Percentiles rank a stretch among this genome's conserved stretches.
phyloP scores from a whole-genome alignment of 2,113 vertebrate species.

The Sigmodon hispidus region DNA sequence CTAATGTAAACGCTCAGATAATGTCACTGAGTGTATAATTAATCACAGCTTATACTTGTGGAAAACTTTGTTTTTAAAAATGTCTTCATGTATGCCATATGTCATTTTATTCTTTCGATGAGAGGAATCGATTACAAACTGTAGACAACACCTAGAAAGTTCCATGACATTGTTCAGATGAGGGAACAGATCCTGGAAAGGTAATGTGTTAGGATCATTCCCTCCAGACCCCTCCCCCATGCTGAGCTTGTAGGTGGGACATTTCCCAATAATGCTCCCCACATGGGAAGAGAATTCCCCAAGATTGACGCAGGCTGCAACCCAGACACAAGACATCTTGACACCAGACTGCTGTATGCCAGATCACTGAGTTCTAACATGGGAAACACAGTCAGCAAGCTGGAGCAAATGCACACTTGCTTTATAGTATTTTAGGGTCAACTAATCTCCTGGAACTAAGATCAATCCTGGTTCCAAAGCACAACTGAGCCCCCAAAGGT shows the following conservation, averaged over 20 bases:
- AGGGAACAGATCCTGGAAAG: neutral
- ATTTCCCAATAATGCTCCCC: neutral
- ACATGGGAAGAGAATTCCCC: neutral
- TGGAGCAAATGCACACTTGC: neutral
- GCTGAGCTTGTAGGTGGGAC: fast-evolving
- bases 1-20: neutral
- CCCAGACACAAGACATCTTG: neutral
- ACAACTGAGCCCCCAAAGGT: neutral
- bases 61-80: constrained; percentile 22
- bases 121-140: neutral
- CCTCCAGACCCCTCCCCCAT: too few species aligned
- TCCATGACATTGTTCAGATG: neutral
- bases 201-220: neutral
- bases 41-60: neutral
- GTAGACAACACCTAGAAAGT: neutral
- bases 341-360: neutral
- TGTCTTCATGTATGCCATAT: neutral
- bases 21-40: neutral
- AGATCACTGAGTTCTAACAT: neutral
- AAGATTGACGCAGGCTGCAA: neutral
- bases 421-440: neutral
- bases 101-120: neutral
- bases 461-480: neutral
- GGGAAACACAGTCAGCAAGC: neutral
- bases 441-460: neutral